Evolutionary conservation across 2,113 vertebrate genomes (phyloP).

Genomic region (Hirundichthys speculiger): DNA sequence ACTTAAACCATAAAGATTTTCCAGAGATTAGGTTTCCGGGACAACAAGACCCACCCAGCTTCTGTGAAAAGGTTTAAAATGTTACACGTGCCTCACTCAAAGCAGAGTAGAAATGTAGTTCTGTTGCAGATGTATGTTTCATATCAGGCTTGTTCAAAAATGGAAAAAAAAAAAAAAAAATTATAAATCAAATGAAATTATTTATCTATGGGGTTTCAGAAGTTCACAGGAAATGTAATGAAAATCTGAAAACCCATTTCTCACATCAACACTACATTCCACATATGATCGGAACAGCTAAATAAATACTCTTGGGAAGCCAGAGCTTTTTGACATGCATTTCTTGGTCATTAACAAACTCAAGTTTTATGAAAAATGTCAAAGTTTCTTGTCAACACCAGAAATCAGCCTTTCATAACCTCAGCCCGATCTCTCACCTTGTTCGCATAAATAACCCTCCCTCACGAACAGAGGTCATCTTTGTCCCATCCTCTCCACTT

Average conservation of each 20-base stretch:
- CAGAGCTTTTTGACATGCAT: constrained; percentile 31
- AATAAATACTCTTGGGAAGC: constrained; percentile 17
- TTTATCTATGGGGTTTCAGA: too few species aligned
- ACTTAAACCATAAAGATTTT: too few species aligned
- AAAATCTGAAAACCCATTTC: constrained; percentile 6
- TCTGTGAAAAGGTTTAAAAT: neutral
- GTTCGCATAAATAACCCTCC: constrained; percentile 69
- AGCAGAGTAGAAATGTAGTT: neutral
- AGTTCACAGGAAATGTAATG: neutral
- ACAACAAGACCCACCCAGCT: too few species aligned
- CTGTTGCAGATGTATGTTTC: too few species aligned
- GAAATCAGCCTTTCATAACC: constrained; percentile 64
- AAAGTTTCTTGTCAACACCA: constrained; percentile 69
- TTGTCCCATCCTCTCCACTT: constrained; percentile 41
- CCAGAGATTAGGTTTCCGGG: too few species aligned
- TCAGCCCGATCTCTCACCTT: constrained; percentile 66
- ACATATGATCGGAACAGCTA: constrained; percentile 7
- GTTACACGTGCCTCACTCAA: neutral
- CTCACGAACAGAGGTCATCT: constrained; percentile 59
- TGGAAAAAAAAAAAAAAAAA: too few species aligned
- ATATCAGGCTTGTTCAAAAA: too few species aligned
- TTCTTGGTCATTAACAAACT: constrained; percentile 34
- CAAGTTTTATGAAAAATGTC: constrained; percentile 57
- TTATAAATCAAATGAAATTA: too few species aligned
- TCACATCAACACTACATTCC: constrained; percentile 23